These are phyloP conservation scores for Trissolcus japonicus DNA, from an alignment of 2,888 invertebrate genomes.

Conservation along the genomic window DNA sequence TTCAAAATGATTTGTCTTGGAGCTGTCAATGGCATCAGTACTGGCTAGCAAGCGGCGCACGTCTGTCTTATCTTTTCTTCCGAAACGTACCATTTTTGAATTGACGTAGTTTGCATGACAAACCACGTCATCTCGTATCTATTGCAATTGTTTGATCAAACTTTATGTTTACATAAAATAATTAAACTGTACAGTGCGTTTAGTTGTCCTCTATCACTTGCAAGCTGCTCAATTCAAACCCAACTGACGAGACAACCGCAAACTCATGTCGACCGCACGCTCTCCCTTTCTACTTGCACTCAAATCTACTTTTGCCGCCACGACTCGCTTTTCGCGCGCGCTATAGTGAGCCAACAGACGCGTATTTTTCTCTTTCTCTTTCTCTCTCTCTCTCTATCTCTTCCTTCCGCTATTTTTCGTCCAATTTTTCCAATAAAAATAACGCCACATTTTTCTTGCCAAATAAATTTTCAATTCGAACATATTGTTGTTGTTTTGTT, in stretches of 20 bases:
- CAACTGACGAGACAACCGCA: conserved; percentile 59
- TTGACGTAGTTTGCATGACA: background rate
- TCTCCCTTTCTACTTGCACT: conserved; percentile 46
- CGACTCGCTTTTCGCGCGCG: background rate
- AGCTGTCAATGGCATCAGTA: conserved; percentile 69
- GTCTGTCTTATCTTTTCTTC: conserved; percentile 70
- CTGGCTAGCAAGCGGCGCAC: conserved; percentile 71
- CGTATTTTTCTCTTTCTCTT: background rate
- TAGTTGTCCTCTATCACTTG: conserved; percentile 30
- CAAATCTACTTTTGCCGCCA: conserved; percentile 14
- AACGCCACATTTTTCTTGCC: no score
- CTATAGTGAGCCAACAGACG: background rate
- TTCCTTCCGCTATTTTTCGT: no score
- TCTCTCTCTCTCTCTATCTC: background rate
- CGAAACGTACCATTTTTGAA: conserved; percentile 69
- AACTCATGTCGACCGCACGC: conserved; percentile 52
- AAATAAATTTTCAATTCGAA: no score
- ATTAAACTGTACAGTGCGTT: conserved; percentile 22
- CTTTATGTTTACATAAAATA: background rate
- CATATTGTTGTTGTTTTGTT: no score
- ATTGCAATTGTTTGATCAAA: no score
- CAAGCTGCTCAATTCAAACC: conserved; percentile 49
- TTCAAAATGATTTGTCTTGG: conserved; percentile 70
- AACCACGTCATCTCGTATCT: conserved; percentile 9
- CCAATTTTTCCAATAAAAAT: no score